A percentile compares a stretch with the other conserved stretches of the same genome.
These are phyloP conservation scores for Chondrosia reniformis DNA, from an alignment of 37 sponge, comb jelly and placozoan genomes.

Conservation along the genomic window DNA sequence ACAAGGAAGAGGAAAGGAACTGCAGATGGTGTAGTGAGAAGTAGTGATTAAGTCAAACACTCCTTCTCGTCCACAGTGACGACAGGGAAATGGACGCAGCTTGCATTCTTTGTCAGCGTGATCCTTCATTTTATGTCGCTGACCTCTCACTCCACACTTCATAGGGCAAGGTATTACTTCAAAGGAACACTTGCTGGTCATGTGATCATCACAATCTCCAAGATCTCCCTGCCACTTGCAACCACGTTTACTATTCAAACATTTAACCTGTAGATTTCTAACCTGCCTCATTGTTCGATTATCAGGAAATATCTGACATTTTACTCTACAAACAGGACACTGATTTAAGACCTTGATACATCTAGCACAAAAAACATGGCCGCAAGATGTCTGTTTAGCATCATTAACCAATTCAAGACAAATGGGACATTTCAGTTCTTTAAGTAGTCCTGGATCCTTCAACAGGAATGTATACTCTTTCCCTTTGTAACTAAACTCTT, in stretches of 20 bases:
- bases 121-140: neutral
- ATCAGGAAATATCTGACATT: conserved; percentile 19
- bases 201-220: conserved; percentile 10
- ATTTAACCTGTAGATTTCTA: conserved; percentile 6
- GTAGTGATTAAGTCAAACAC: neutral
- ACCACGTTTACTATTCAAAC: neutral
- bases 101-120: neutral
- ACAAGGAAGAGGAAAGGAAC: conserved; percentile 2
- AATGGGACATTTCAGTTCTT: conserved; percentile 20
- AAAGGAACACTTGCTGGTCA: neutral
- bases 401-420: conserved; percentile 4
- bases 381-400: conserved; percentile 10
- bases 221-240: conserved; percentile 23
- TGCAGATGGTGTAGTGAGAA: neutral
- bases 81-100: neutral
- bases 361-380: neutral
- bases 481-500: conserved; percentile 6
- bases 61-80: neutral
- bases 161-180: neutral
- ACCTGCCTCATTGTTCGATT: neutral
- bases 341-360: neutral
- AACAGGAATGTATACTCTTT: neutral
- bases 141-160: neutral
- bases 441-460: neutral
- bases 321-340: neutral